Conservation (phyloP, 2,888 invertebrate genomes). For the Drepanosiphum platanoidis region DNA sequence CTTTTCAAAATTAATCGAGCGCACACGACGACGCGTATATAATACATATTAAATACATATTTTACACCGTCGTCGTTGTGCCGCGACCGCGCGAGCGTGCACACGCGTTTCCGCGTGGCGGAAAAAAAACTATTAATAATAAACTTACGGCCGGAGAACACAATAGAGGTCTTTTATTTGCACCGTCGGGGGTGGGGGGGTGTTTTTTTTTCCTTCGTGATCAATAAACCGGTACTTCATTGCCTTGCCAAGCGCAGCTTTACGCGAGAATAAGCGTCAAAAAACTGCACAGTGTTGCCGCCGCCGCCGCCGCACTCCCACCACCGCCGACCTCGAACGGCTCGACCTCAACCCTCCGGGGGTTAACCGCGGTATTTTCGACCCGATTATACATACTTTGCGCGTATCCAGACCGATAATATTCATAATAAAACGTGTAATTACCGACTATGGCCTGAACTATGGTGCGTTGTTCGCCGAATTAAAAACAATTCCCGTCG, state of each 20-base stretch:
- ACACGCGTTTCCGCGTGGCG: not conserved
- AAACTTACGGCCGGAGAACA: not conserved
- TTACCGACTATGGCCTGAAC: too few species aligned
- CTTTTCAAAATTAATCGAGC: not conserved
- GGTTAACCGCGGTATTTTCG: not conserved
- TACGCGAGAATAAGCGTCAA: not conserved
- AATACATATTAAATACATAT: too few species aligned
- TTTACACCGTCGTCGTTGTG: not conserved
- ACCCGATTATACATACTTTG: not conserved
- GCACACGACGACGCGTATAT: not conserved
- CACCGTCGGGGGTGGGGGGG: not conserved
- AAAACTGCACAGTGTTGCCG: not conserved
- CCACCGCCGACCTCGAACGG: too few species aligned
- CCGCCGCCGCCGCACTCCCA: not conserved
- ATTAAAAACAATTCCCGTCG: too few species aligned
- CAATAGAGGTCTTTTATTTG: not conserved
- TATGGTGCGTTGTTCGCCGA: too few species aligned
- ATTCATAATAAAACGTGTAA: too few species aligned
- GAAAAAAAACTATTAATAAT: constrained; percentile 6
- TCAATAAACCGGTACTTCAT: constrained; percentile 14
- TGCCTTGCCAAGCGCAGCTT: not conserved
- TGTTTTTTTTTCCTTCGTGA: constrained; percentile 1
- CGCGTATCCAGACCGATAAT: too few species aligned
- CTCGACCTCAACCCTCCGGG: not conserved
- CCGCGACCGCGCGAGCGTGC: not conserved